These are phyloP conservation scores for Hirundichthys speculiger DNA, from an alignment of 2,113 vertebrate genomes.

Conservation along the genomic window DNA sequence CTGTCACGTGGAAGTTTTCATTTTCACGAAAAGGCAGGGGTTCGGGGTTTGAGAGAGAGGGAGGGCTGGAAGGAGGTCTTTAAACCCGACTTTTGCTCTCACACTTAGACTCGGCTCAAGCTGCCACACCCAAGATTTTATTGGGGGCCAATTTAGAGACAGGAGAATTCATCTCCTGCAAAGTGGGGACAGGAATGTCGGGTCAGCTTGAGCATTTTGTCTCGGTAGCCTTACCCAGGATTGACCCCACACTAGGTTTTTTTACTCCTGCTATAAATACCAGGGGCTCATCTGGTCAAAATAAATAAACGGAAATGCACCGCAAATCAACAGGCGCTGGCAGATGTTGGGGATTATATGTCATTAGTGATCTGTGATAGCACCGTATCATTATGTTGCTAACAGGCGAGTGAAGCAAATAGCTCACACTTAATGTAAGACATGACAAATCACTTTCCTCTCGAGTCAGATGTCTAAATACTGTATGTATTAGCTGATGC, in stretches of 20 bases:
- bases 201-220: slow-evolving; percentile 77
- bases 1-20: slow-evolving; percentile 41
- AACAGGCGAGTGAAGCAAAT: not conserved
- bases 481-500: no score
- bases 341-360: slow-evolving; percentile 63
- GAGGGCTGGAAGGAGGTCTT: not conserved
- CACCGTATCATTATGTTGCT: slow-evolving; percentile 9
- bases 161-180: slow-evolving; percentile 52
- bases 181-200: slow-evolving; percentile 70
- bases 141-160: slow-evolving; percentile 71
- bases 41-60: not conserved
- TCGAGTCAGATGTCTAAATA: no score
- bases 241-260: slow-evolving; percentile 74
- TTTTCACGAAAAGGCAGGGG: slow-evolving; percentile 5
- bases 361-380: slow-evolving; percentile 34
- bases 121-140: slow-evolving; percentile 68
- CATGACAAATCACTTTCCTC: no score
- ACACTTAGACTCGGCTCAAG: slow-evolving; percentile 1
- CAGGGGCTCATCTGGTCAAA: slow-evolving; percentile 79
- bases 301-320: slow-evolving; percentile 71
- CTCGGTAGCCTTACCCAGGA: slow-evolving; percentile 56
- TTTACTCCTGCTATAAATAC: slow-evolving; percentile 81
- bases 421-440: no score
- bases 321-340: slow-evolving; percentile 62
- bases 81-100: slow-evolving; percentile 33